These are phyloP conservation scores for Pseudomyrmex dendroicus DNA, from an alignment of 1,140 invertebrate genomes.

Conservation along the genomic window DNA sequence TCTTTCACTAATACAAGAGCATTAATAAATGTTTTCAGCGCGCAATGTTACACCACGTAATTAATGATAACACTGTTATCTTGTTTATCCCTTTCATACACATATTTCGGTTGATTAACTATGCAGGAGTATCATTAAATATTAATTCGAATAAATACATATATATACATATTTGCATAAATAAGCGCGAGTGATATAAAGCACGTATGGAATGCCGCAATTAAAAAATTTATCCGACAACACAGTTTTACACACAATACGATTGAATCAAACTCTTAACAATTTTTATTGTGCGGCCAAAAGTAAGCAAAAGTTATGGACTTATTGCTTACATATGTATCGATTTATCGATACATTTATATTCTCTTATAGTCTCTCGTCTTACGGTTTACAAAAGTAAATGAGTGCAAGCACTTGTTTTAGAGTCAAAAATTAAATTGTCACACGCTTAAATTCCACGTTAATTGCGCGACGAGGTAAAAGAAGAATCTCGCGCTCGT, in stretches of 20 bases:
- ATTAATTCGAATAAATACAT: conserved; percentile 23
- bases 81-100: neutral
- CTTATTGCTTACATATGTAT: too few species aligned
- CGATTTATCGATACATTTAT: neutral
- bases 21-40: conserved; percentile 29
- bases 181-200: neutral
- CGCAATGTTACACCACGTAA: conserved; percentile 10
- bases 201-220: neutral
- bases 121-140: conserved; percentile 38
- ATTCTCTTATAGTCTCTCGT: neutral
- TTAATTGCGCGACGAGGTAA: conserved; percentile 1
- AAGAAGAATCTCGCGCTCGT: neutral
- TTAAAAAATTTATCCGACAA: too few species aligned
- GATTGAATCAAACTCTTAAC: too few species aligned
- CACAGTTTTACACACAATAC: too few species aligned
- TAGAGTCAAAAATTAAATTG: neutral
- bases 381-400: neutral
- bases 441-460: conserved; percentile 33
- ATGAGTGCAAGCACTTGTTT: neutral
- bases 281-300: too few species aligned
- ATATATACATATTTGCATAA: neutral
- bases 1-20: conserved; percentile 2
- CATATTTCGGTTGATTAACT: conserved; percentile 35
- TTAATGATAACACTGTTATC: conserved; percentile 40
- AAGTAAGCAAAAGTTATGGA: too few species aligned